A percentile compares a stretch with the other conserved stretches of the same genome.
These are phyloP conservation scores for Coturnix japonica DNA, from an alignment of 2,113 vertebrate genomes.

Conservation along the genomic window DNA sequence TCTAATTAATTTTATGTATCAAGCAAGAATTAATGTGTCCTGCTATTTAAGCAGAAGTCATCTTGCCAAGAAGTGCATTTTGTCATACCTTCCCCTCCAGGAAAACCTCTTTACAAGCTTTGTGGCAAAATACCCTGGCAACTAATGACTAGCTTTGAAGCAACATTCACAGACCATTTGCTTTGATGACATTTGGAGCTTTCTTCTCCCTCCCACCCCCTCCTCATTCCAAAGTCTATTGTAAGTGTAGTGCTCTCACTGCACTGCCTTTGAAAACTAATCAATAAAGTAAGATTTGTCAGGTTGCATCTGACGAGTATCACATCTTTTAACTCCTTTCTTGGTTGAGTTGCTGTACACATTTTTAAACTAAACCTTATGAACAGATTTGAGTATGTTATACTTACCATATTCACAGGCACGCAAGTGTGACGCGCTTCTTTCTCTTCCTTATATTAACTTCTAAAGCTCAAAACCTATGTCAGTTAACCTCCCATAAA, in stretches of 20 bases:
- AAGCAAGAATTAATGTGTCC: slow-evolving; percentile 78
- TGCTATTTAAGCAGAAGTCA: slow-evolving; percentile 75
- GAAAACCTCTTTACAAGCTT: slow-evolving; percentile 88
- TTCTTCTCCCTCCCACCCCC: neutral
- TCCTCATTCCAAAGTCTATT: slow-evolving; percentile 62
- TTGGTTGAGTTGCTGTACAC: slow-evolving; percentile 62
- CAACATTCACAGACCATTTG: slow-evolving; percentile 96
- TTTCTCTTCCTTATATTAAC: slow-evolving; percentile 60
- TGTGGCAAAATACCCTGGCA: slow-evolving; percentile 91
- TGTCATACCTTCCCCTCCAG: slow-evolving; percentile 86
- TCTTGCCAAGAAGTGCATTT: slow-evolving; percentile 80
- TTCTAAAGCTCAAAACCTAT: slow-evolving; percentile 75
- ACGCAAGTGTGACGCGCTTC: slow-evolving; percentile 39
- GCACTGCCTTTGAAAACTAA: slow-evolving; percentile 77
- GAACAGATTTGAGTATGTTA: slow-evolving; percentile 44
- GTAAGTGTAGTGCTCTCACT: slow-evolving; percentile 76
- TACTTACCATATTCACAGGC: slow-evolving; percentile 37
- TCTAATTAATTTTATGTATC: slow-evolving; percentile 83
- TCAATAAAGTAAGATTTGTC: slow-evolving; percentile 76
- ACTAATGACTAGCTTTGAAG: slow-evolving; percentile 92
- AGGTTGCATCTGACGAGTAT: slow-evolving; percentile 77
- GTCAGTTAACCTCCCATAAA: slow-evolving; percentile 78
- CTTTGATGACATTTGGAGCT: slow-evolving; percentile 89
- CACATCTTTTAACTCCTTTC: slow-evolving; percentile 71
- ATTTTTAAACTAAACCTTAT: slow-evolving; percentile 77